Evolutionary conservation across 2,888 invertebrate species (phyloP).

Genomic region (Pemphredon lugubris): DNA sequence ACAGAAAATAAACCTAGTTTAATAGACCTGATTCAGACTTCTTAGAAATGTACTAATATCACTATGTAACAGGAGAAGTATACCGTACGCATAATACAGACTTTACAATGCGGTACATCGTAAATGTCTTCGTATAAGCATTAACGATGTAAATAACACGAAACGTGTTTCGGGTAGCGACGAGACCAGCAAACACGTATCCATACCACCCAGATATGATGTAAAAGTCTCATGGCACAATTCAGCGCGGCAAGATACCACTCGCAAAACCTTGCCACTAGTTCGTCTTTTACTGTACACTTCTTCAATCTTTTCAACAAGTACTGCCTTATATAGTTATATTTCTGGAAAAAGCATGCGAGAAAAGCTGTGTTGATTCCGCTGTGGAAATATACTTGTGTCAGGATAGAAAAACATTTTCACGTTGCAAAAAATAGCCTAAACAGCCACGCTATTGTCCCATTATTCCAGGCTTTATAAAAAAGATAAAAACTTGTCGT

Average conservation of each 20-base stretch:
- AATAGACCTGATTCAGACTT: conserved; percentile 32
- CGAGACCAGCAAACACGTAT: conserved; percentile 23
- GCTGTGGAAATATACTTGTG: too few species aligned
- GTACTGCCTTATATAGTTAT: conserved; percentile 4
- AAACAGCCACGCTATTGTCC: conserved; percentile 52
- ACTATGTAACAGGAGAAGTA: conserved; percentile 52
- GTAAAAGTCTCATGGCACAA: conserved; percentile 17
- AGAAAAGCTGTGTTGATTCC: conserved; percentile 26
- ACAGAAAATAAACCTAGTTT: conserved; percentile 50
- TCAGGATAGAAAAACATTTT: conserved; percentile 32
- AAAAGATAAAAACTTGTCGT: conserved; percentile 69
- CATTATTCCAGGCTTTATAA: conserved; percentile 61
- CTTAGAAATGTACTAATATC: conserved; percentile 53
- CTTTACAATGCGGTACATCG: conserved; percentile 46
- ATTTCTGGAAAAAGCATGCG: conserved; percentile 13
- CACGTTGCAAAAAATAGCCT: conserved; percentile 51
- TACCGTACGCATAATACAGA: conserved; percentile 46
- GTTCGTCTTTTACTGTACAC: conserved; percentile 19
- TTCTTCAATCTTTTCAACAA: conserved; percentile 15
- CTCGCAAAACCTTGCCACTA: not conserved
- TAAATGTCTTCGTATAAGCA: conserved; percentile 46
- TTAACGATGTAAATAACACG: conserved; percentile 21
- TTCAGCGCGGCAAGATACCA: conserved; percentile 19
- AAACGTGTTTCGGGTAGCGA: too few species aligned
- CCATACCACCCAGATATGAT: conserved; percentile 44